Conservation (phyloP, 2,888 invertebrate species). For the Cantharis rufa region DNA sequence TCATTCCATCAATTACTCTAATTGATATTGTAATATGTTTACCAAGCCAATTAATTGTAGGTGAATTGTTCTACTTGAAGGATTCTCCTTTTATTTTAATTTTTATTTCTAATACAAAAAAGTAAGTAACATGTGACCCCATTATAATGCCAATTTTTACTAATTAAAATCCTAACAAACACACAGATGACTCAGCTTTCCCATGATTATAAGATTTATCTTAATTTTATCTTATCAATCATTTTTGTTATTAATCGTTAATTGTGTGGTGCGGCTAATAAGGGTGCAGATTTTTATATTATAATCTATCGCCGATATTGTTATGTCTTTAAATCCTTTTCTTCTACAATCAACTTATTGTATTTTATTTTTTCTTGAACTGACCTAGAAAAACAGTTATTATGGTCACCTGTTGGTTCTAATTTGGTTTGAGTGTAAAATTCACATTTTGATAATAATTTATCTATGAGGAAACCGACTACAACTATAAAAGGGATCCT, state of each 20-base stretch:
- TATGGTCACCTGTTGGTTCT: constrained; percentile 1
- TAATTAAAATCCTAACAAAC: constrained; percentile 4
- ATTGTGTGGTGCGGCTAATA: not conserved
- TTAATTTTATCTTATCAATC: constrained; percentile 2
- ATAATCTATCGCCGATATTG: not conserved
- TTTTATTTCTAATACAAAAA: constrained; percentile 30
- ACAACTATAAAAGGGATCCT: not conserved
- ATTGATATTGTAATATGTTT: constrained; percentile 37
- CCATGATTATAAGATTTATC: not conserved
- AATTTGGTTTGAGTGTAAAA: not conserved
- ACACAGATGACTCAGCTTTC: not conserved
- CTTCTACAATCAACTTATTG: not conserved
- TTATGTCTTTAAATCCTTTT: not conserved
- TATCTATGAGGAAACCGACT: not conserved
- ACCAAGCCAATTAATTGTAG: constrained; percentile 21
- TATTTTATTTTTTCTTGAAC: not conserved
- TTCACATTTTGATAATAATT: not conserved
- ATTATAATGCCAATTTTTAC: constrained; percentile 36
- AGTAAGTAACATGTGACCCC: constrained; percentile 59
- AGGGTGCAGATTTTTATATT: not conserved
- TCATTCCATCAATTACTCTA: constrained; percentile 46
- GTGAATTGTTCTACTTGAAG: constrained; percentile 12
- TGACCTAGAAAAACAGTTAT: not conserved
- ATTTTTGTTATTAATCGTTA: not conserved
- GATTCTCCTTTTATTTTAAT: constrained; percentile 12